Percentiles rank a stretch among this genome's conserved stretches.
These are phyloP conservation scores for Lucilia cuprina DNA, from an alignment of 1,140 invertebrate species.

Conservation along the genomic window DNA sequence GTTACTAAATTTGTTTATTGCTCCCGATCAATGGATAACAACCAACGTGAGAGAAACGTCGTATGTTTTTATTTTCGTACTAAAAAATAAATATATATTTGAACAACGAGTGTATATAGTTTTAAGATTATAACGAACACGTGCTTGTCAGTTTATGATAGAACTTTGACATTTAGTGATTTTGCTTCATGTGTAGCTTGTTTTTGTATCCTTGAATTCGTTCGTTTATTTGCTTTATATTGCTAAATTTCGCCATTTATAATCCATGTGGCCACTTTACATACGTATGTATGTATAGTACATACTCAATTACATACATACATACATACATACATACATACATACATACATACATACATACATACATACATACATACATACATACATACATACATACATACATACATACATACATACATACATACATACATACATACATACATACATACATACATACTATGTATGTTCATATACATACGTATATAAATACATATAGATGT, in stretches of 20 bases:
- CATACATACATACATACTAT: too few relatives aligned
- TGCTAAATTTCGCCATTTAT: neutral
- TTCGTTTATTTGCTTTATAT: neutral
- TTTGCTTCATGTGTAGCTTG: neutral
- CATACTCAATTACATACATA: too few relatives aligned
- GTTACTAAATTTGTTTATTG: neutral
- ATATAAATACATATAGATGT: too few relatives aligned
- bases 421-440: too few relatives aligned
- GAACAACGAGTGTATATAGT: neutral
- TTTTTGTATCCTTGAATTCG: neutral
- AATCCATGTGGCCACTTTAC: neutral
- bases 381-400: too few relatives aligned
- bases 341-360: too few relatives aligned
- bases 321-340: too few relatives aligned
- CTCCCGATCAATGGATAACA: constrained; percentile 9
- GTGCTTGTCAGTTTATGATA: constrained; percentile 27
- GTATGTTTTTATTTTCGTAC: neutral
- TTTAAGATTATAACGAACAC: constrained; percentile 20
- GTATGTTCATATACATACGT: too few relatives aligned
- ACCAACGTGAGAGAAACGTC: neutral
- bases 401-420: too few relatives aligned
- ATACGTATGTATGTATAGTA: neutral
- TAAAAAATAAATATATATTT: neutral
- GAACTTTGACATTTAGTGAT: constrained; percentile 28
- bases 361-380: too few relatives aligned